phyloP scores from a whole-genome alignment of 2,888 invertebrate genomes.

The Dasysyrphus albostriatus region DNA sequence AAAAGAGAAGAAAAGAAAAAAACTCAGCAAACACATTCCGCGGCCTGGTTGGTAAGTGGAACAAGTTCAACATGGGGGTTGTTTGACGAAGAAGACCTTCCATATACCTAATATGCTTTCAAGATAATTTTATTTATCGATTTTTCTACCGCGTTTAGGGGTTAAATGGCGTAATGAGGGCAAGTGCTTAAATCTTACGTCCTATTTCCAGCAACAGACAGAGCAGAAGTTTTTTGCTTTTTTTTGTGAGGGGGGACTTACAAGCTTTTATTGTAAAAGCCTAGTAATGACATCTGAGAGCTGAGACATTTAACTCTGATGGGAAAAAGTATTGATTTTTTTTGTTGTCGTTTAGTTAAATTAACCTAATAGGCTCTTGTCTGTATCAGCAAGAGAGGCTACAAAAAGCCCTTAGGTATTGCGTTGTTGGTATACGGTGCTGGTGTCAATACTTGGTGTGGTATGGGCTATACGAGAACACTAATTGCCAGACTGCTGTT shows the following conservation, averaged over 20 bases:
- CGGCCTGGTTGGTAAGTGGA: conserved; percentile 27
- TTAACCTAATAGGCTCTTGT: conserved; percentile 20
- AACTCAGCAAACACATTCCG: conserved; percentile 4
- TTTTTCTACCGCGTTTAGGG: conserved; percentile 45
- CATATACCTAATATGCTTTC: conserved; percentile 31
- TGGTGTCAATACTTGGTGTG: not conserved
- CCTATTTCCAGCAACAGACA: conserved; percentile 9
- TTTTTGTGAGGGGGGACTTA: conserved; percentile 42
- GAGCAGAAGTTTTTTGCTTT: conserved; percentile 22
- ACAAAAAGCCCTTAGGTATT: conserved; percentile 11
- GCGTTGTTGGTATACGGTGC: not conserved
- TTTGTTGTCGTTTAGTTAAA: conserved; percentile 9
- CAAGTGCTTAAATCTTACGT: conserved; percentile 52
- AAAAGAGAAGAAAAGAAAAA: not conserved
- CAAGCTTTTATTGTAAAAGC: conserved; percentile 65
- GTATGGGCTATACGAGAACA: not conserved
- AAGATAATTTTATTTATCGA: conserved; percentile 54
- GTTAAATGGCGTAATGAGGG: conserved; percentile 68
- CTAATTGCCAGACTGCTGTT: conserved; percentile 59
- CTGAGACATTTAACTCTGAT: conserved; percentile 52
- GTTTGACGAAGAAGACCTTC: conserved; percentile 15
- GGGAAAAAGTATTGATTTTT: conserved; percentile 39
- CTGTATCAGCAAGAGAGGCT: not conserved
- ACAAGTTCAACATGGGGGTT: conserved; percentile 30
- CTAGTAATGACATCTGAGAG: conserved; percentile 66